phyloP scores from a whole-genome alignment of 2,797 vertebrate species.

The Varecia variegata region DNA sequence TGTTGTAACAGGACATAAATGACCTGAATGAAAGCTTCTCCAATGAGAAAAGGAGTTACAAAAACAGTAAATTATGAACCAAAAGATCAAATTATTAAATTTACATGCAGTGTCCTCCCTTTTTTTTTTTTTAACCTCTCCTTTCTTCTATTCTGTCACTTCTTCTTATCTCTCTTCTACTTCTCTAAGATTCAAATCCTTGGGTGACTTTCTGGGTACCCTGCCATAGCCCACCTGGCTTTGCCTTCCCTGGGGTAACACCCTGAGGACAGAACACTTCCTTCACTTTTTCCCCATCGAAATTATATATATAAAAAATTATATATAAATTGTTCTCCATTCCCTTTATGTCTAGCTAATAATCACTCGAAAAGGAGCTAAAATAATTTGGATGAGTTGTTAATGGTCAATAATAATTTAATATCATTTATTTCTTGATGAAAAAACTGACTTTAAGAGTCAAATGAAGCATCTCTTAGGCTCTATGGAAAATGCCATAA shows the following conservation, averaged over 20 bases:
- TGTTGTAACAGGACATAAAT: not conserved
- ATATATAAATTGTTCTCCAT: conserved; percentile 1
- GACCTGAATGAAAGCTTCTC: not conserved
- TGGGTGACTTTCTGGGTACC: not conserved
- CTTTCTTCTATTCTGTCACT: not conserved
- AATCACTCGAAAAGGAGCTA: conserved; percentile 21
- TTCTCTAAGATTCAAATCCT: conserved; percentile 35
- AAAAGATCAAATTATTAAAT: not conserved
- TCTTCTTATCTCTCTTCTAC: not conserved
- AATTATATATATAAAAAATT: too few relatives aligned
- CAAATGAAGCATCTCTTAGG: not conserved
- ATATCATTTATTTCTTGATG: conserved; percentile 4
- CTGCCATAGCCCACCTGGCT: not conserved
- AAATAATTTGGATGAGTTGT: conserved; percentile 19
- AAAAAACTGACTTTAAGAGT: conserved; percentile 15
- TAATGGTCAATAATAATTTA: conserved; percentile 38
- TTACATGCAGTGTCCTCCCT: not conserved
- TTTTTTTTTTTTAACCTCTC: not conserved
- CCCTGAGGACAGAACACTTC: not conserved
- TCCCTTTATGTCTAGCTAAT: not conserved
- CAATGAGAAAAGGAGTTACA: not conserved
- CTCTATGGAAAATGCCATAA: not conserved
- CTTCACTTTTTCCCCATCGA: not conserved
- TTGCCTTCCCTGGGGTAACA: not conserved
- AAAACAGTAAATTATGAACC: not conserved